Conservation (phyloP, 2,113 vertebrate genomes). For the Brachyhypopomus gauderio region DNA sequence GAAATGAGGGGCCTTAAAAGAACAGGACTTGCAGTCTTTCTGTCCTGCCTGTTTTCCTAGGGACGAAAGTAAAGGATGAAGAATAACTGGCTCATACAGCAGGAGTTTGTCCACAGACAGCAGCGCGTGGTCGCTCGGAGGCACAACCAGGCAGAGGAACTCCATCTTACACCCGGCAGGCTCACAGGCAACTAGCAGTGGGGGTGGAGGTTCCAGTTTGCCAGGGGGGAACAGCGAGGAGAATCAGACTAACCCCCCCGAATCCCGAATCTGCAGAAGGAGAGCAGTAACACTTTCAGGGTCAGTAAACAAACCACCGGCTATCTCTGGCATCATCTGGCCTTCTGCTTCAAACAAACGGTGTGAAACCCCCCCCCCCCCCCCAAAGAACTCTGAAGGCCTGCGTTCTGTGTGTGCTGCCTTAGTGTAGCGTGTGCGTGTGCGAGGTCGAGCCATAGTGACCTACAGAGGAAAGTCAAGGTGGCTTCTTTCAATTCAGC, state of each 20-base stretch:
- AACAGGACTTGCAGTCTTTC: not conserved
- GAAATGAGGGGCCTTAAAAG: not conserved
- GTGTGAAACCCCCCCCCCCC: not conserved
- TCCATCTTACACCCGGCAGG: not conserved
- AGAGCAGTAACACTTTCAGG: constrained; percentile 32
- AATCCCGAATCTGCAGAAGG: constrained; percentile 14
- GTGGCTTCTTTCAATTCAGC: not conserved
- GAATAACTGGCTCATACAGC: constrained; percentile 21
- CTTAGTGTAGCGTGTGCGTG: constrained; percentile 1
- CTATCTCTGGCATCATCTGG: constrained; percentile 1
- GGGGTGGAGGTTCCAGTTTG: constrained; percentile 4
- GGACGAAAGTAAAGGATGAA: not conserved
- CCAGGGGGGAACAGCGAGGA: constrained; percentile 13
- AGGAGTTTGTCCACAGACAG: constrained; percentile 18
- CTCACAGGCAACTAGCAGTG: not conserved
- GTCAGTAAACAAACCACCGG: constrained; percentile 32
- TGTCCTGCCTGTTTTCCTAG: not conserved
- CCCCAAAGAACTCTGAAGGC: constrained; percentile 2
- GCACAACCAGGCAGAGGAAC: not conserved
- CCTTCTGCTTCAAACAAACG: not conserved
- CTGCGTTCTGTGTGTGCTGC: not conserved
- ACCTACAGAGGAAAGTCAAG: constrained; percentile 7
- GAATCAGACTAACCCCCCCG: constrained; percentile 27
- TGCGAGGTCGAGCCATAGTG: not conserved
- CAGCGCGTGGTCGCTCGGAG: constrained; percentile 12